Evolutionary conservation across 2,797 vertebrate genomes (phyloP).

Genomic region (Rhinichthys osculus): DNA sequence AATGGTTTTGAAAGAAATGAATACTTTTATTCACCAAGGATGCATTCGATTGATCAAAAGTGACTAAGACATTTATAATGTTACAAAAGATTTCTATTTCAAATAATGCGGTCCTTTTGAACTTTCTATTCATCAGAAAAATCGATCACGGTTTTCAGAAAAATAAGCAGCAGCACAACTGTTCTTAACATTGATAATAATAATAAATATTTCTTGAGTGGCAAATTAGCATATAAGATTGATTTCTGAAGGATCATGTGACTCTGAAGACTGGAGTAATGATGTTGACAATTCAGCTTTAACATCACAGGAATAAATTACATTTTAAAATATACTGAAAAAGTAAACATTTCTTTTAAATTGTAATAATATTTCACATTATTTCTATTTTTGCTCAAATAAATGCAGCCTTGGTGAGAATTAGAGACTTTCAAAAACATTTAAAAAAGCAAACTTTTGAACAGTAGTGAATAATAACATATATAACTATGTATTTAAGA

Average conservation of each 20-base stretch:
- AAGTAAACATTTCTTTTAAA: neutral
- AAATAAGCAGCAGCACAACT: neutral
- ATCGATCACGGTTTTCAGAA: no score
- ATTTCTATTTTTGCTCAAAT: neutral
- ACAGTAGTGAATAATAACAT: neutral
- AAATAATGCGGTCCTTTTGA: neutral
- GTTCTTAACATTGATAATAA: neutral
- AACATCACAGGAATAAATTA: neutral
- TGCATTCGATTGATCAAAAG: neutral
- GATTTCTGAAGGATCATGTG: no score
- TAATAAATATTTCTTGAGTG: neutral
- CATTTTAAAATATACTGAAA: neutral
- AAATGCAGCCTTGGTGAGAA: neutral
- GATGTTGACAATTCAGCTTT: neutral
- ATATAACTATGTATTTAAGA: no score
- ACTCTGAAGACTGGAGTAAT: neutral
- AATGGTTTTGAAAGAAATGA: neutral
- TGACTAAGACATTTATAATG: neutral
- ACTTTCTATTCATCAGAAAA: neutral
- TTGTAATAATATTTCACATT: neutral
- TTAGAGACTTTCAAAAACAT: neutral
- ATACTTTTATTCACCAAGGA: neutral
- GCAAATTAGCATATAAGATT: neutral
- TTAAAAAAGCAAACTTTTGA: neutral
- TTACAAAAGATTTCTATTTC: neutral